Base-by-base conservation (phyloP, 2,113 vertebrate species). In the Plecotus auritus region DNA sequence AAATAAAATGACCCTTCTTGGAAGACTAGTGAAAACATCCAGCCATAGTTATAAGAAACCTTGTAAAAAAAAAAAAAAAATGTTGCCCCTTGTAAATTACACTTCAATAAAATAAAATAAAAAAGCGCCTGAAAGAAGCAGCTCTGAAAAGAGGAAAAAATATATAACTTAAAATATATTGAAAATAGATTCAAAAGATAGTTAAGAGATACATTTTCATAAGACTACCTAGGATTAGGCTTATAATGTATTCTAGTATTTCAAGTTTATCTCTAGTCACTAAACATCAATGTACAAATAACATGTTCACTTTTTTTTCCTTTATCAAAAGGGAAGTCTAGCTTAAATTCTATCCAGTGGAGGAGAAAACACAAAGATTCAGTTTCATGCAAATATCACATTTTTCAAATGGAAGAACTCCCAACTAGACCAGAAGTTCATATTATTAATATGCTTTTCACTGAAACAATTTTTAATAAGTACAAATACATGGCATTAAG, bases 81-180 rank as follows among this genome's bases (percentile, higher is more conserved):
- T 9, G 37, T 40, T 94, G 35, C n/a, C 61, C 81, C 54, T 94
- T 95, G 93, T 88, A 77, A 97, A 94, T 81, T 80, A 94, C 18
- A 85, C n/a, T 83, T 85, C 73, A 88, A 94, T 67, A 45, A 20
- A 86, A 93, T 85, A 90, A 80, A 80, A 77, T 49, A 49, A 74
- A 74, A 47, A 74, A 26, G 32, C 96, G 90, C 88, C 96, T 87
- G 91, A 59, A 90, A 77, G 69, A 95, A 97, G 93, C 97, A 69
- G 81, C 98, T 96, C 96, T 97, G 95, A 96, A 80, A 95, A 83
- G n/a, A 84, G 95, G 91, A 95, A 90, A 95, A 89, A 92, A 97
- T 97, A 98, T 97, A 93, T 95, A 98, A 98, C 93, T 98, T 98
- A 98, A 98, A 77, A 93, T 95, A 97, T 95, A 96, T 81, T 90